phyloP scores from a whole-genome alignment of 2,113 vertebrate species.

The Holacanthus passer region DNA sequence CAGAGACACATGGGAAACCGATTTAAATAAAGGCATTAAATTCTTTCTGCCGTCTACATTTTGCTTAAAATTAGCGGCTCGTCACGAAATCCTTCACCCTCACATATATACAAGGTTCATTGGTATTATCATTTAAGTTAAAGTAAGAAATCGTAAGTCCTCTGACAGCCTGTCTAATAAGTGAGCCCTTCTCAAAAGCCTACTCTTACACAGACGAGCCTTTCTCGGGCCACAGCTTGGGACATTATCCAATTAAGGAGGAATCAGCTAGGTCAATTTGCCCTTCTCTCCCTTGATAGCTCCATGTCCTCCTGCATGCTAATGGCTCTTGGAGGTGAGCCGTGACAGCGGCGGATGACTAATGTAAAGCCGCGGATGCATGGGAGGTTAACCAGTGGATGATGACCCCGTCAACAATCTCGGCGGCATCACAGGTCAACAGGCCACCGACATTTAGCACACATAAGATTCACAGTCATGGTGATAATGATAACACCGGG shows the following conservation, averaged over 20 bases:
- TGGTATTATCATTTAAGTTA: conserved; percentile 32
- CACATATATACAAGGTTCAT: neutral
- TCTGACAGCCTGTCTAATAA: conserved; percentile 57
- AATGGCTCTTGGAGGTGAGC: conserved; percentile 69
- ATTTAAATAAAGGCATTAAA: neutral
- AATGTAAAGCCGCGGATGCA: conserved; percentile 60
- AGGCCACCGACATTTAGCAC: conserved; percentile 67
- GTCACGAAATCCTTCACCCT: conserved; percentile 3
- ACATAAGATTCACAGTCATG: conserved; percentile 66
- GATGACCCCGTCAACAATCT: conserved; percentile 62
- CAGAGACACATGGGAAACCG: neutral
- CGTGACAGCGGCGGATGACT: conserved; percentile 58
- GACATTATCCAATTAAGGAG: conserved; percentile 79
- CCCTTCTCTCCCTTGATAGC: conserved; percentile 72
- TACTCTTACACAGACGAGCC: conserved; percentile 49
- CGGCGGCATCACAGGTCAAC: conserved; percentile 61
- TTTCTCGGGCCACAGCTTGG: conserved; percentile 68
- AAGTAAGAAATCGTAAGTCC: conserved; percentile 38
- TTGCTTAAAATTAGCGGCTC: conserved; percentile 10
- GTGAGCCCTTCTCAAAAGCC: conserved; percentile 31
- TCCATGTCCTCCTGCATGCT: conserved; percentile 74
- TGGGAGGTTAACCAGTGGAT: conserved; percentile 43
- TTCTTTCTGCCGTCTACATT: neutral
- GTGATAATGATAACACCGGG: conserved; percentile 68
- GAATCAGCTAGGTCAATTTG: conserved; percentile 80